phyloP scores from a whole-genome alignment of 2,888 invertebrate species.

The Allacma fusca region DNA sequence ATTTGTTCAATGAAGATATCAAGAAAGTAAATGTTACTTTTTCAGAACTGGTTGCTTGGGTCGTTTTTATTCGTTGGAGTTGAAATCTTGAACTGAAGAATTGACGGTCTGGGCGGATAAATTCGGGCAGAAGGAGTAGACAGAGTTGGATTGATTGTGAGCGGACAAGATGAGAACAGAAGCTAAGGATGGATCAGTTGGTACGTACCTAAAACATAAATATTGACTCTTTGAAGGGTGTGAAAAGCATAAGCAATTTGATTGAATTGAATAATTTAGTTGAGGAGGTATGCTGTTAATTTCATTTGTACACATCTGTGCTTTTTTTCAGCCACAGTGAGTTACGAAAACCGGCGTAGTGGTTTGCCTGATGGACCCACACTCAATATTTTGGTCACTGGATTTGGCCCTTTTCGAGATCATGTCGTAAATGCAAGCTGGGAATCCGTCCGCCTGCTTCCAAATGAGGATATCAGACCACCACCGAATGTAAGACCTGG shows the following conservation, averaged over 20 bases:
- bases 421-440: constrained; percentile 82
- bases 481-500: constrained; percentile 54
- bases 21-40: no score
- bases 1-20: no score
- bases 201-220: not conserved
- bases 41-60: no score
- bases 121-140: no score
- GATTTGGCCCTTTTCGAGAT: constrained; percentile 80
- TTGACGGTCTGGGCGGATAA: no score
- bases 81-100: no score
- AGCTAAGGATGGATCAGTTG: constrained; percentile 41
- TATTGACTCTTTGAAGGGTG: no score
- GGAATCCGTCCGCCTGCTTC: constrained; percentile 77
- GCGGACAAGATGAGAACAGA: constrained; percentile 49
- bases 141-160: not conserved
- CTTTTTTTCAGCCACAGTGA: constrained; percentile 30
- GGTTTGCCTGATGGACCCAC: constrained; percentile 26
- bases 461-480: constrained; percentile 60
- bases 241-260: no score
- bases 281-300: no score
- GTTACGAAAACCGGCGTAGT: constrained; percentile 23
- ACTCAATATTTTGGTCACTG: constrained; percentile 71
- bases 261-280: no score
- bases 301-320: no score
- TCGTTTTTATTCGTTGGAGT: no score